Base-by-base conservation (phyloP, 1,140 invertebrate species). In the Aporrectodea caliginosa region DNA sequence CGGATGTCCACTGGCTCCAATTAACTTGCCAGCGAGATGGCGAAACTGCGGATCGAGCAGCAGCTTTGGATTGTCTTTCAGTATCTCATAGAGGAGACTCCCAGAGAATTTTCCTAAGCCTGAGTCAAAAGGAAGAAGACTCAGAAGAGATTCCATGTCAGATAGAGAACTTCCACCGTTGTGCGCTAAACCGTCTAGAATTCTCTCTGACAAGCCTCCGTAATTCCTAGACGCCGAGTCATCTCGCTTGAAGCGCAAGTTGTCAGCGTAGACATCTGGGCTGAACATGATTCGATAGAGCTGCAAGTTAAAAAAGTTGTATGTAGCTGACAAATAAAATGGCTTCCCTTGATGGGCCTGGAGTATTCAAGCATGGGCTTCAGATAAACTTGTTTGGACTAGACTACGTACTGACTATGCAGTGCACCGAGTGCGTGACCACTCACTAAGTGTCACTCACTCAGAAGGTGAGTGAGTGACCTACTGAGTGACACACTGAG, bases 31-130 rank as follows among this genome's bases (percentile, higher is more conserved):
- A 2, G 27, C n/a, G 2, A 72, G n/a, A 29, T 72, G n/a, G 31
- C n/a, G n/a, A 1, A 79, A 70, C 27, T 79, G 70, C 27, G 78
- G 78, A 70, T 79, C 78, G 27, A 73, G 33, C n/a, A 79, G 43
- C 14, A 75, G 43, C 58, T 73, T 27, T 6, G 78, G 78, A 33
- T 79, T 31, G 31, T 75, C 35, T 14, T 34, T 12, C 16, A 79
- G 27, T 16, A 73, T 58, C 6, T 79, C n/a, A 35, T 77, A 77
- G n/a, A 77, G 35, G 6, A 77, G 75, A 34, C 73, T 33, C 14
- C 43, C 43, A 58, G 43, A 58, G 22, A 58, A 22, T 22, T 58
- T 58, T 22, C 22, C 43, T 22, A 22, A 22, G 6, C 6, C 6
- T 58, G 22, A 58, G 22, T 58, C 43, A 6, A 58, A 12, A 6